Percentiles rank a stretch among this genome's conserved stretches.
Conservation (phyloP, 2,888 invertebrate genomes). For the Tenthredo scrophulariae region DNA sequence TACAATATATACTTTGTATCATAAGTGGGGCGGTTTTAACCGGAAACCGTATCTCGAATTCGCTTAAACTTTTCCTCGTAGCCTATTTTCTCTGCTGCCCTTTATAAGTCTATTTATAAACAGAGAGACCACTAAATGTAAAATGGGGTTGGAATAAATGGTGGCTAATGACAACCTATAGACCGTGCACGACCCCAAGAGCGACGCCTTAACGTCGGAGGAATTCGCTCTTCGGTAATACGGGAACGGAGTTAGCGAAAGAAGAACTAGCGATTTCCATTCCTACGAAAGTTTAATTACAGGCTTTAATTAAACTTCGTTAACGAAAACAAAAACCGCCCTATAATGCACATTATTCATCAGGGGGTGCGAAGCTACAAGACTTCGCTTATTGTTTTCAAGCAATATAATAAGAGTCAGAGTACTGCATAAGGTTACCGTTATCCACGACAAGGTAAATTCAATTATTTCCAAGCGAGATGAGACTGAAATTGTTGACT, state of each 20-base stretch:
- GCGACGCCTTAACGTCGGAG: slow-evolving; percentile 37
- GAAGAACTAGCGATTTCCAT: slow-evolving; percentile 59
- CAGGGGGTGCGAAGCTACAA: slow-evolving; percentile 17
- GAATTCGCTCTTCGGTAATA: slow-evolving; percentile 2
- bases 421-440: neutral
- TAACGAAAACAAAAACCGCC: slow-evolving; percentile 56
- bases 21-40: neutral
- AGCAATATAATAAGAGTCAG: neutral
- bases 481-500: neutral
- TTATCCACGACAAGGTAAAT: neutral
- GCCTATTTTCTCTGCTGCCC: slow-evolving; percentile 11
- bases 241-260: slow-evolving; percentile 9
- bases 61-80: neutral
- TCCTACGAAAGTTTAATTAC: slow-evolving; percentile 61
- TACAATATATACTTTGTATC: neutral
- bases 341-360: slow-evolving; percentile 55
- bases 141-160: slow-evolving; percentile 42
- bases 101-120: slow-evolving; percentile 39
- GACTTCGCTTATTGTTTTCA: neutral
- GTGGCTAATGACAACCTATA: slow-evolving; percentile 37
- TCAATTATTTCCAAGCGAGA: neutral
- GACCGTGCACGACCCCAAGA: slow-evolving; percentile 9
- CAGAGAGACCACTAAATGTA: slow-evolving; percentile 36
- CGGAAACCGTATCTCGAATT: neutral
- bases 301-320: slow-evolving; percentile 60